A percentile compares a stretch with the other conserved stretches of the same genome.
Evolutionary conservation across 2,797 vertebrate species (phyloP).

Genomic region (Paramormyrops hopkinsi): DNA sequence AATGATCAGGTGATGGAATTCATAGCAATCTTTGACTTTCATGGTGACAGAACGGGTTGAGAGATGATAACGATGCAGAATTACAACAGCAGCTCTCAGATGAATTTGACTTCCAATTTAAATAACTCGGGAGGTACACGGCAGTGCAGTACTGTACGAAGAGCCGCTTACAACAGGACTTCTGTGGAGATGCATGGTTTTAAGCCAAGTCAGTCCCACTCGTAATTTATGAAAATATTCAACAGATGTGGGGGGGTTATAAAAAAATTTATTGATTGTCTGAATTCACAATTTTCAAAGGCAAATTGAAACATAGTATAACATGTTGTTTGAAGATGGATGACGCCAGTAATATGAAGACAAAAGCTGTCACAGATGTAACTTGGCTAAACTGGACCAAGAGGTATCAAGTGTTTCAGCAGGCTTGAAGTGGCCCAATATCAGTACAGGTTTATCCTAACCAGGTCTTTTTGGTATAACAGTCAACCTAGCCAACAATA

Average conservation of each 20-base stretch:
- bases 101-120: neutral
- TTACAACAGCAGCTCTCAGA: neutral
- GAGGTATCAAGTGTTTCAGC: neutral
- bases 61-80: neutral
- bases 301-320: neutral
- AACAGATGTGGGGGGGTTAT: neutral
- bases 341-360: neutral
- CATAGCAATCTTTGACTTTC: neutral
- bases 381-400: neutral
- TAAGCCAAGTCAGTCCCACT: neutral
- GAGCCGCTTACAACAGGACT: neutral
- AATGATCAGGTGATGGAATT: neutral
- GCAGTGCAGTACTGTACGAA: neutral
- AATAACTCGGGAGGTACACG: neutral
- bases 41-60: neutral
- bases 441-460: neutral
- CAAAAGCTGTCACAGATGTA: neutral
- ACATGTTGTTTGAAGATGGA: neutral
- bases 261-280: slow-evolving; percentile 32
- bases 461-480: neutral
- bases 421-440: neutral
- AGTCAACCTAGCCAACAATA: neutral
- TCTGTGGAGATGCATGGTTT: neutral
- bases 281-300: slow-evolving; percentile 23
- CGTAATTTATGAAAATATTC: neutral